A percentile compares a stretch with the other conserved stretches of the same genome.
These are phyloP conservation scores for Conus betulinus DNA, from an alignment of 1,140 invertebrate species.

Conservation along the genomic window DNA sequence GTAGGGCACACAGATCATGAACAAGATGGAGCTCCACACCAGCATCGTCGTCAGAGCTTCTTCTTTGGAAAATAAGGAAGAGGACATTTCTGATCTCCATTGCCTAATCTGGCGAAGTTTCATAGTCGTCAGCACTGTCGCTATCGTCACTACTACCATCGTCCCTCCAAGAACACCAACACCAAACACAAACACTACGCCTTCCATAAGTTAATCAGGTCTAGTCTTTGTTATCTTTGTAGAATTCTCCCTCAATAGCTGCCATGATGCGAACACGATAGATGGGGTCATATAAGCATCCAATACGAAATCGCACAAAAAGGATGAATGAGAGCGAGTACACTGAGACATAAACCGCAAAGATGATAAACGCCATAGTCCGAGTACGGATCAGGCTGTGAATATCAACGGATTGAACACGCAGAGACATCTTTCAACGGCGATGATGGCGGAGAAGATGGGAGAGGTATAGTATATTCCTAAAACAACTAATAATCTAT, in stretches of 20 bases:
- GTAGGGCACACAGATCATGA: not conserved
- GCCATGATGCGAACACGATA: no score
- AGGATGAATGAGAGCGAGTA: not conserved
- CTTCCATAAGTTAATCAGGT: not conserved
- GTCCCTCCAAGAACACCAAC: not conserved
- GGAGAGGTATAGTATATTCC: not conserved
- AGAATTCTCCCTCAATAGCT: not conserved
- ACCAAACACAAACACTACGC: not conserved
- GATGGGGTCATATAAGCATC: not conserved
- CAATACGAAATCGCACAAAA: not conserved
- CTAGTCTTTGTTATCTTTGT: not conserved
- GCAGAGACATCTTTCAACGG: not conserved
- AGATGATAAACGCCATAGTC: not conserved
- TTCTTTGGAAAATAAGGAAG: not conserved
- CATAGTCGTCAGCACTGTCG: not conserved
- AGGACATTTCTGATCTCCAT: not conserved
- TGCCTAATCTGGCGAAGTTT: not conserved
- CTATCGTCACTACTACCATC: not conserved
- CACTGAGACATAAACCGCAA: not conserved
- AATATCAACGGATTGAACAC: not conserved
- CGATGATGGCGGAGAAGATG: not conserved
- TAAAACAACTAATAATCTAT: not conserved
- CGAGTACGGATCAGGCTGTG: not conserved
- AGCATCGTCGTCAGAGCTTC: conserved; percentile 10
- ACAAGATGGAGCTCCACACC: not conserved